phyloP scores from a whole-genome alignment of 2,797 vertebrate species.

The Thamnophis elegans region DNA sequence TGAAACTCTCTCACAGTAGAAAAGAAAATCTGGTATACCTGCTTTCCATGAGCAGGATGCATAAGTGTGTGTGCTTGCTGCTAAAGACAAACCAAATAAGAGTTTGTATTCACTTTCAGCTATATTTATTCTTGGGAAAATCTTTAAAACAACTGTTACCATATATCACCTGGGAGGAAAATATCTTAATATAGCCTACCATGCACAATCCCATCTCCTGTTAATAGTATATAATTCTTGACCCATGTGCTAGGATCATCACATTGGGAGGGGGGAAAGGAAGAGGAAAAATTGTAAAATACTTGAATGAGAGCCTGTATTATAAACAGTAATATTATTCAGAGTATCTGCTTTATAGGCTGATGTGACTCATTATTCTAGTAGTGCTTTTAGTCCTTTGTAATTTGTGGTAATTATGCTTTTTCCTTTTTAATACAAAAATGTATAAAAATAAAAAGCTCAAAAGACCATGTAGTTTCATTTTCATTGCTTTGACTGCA shows the following conservation, averaged over 20 bases:
- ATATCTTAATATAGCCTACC: constrained; percentile 71
- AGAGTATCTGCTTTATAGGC: constrained; percentile 98
- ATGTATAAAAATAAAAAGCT: constrained; percentile 96
- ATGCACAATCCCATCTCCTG: constrained; percentile 82
- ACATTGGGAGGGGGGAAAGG: constrained; percentile 82
- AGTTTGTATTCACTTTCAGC: constrained; percentile 71
- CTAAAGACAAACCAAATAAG: constrained; percentile 45
- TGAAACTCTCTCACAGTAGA: neutral
- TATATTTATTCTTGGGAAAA: constrained; percentile 61
- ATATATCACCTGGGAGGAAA: constrained; percentile 73
- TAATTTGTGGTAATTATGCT: constrained; percentile 99
- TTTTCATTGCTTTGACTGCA: constrained; percentile 12
- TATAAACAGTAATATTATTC: constrained; percentile 99
- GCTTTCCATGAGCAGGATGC: constrained; percentile 44
- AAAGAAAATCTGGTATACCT: constrained; percentile 46
- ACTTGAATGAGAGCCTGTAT: constrained; percentile 99
- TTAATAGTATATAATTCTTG: constrained; percentile 85
- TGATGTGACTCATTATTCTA: constrained; percentile 98
- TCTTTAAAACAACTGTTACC: constrained; percentile 63
- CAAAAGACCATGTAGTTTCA: constrained; percentile 71
- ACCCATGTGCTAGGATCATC: constrained; percentile 84
- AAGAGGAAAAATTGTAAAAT: constrained; percentile 91
- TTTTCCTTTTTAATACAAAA: constrained; percentile 98
- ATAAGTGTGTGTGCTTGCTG: constrained; percentile 19
- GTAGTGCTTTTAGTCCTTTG: constrained; percentile 96